These are phyloP conservation scores for Esperia sulphurella DNA, from an alignment of 2,888 invertebrate species.

Conservation along the genomic window DNA sequence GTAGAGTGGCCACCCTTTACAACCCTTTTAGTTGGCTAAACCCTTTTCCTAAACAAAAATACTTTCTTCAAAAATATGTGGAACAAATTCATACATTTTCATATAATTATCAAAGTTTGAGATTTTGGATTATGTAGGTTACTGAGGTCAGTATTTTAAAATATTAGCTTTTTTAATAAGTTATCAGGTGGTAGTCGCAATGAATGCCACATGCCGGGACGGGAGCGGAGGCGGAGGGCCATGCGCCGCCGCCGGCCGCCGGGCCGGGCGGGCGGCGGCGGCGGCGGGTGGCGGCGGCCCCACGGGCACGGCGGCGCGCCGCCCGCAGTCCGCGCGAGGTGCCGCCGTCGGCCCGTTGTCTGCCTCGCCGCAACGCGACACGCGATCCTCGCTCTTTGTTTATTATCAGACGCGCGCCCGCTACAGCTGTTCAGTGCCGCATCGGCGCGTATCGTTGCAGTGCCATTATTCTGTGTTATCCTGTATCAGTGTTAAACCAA, in stretches of 20 bases:
- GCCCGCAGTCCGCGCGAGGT: constrained; percentile 67
- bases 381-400: constrained; percentile 65
- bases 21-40: too few relatives aligned
- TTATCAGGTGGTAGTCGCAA: constrained; percentile 30
- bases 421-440: constrained; percentile 48
- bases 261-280: constrained; percentile 24
- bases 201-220: constrained; percentile 15
- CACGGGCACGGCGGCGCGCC: constrained; percentile 34
- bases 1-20: too few relatives aligned
- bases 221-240: constrained; percentile 18
- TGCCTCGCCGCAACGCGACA: constrained; percentile 30
- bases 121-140: too few relatives aligned
- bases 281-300: constrained; percentile 26
- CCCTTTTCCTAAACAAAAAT: too few relatives aligned
- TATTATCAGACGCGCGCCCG: constrained; percentile 53
- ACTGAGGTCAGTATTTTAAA: too few relatives aligned
- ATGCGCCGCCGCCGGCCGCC: constrained; percentile 26
- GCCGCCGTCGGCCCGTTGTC: constrained; percentile 58
- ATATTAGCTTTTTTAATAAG: too few relatives aligned
- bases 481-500: constrained; percentile 30
- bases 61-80: too few relatives aligned
- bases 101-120: too few relatives aligned
- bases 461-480: constrained; percentile 28
- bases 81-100: too few relatives aligned
- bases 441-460: constrained; percentile 21